A percentile compares a stretch with the other conserved stretches of the same genome.
Conservation (phyloP, 2,888 invertebrate genomes). For the Meghimatium bilineatum region DNA sequence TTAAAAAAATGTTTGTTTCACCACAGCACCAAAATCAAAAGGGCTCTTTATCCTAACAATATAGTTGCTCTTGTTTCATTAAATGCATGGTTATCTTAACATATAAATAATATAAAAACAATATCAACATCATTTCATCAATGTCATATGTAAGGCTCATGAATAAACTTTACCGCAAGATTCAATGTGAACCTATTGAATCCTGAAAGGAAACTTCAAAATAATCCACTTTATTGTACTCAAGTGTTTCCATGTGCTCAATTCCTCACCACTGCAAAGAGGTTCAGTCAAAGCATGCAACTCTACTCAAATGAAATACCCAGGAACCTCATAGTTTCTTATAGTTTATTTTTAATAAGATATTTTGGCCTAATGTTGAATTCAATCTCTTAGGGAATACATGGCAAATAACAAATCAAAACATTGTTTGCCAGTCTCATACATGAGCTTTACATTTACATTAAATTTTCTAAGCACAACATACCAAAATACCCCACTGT, state of each 20-base stretch:
- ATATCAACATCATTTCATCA: not conserved
- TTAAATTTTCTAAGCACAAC: conserved; percentile 7
- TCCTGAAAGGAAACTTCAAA: not conserved
- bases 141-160: not conserved
- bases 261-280: too few relatives aligned
- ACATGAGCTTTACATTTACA: not conserved
- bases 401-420: too few relatives aligned
- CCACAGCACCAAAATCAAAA: conserved; percentile 53
- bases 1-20: conserved; percentile 47
- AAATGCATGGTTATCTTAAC: conserved; percentile 45
- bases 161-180: not conserved
- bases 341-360: too few relatives aligned
- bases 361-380: too few relatives aligned
- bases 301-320: too few relatives aligned
- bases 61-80: conserved; percentile 52
- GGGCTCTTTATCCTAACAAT: conserved; percentile 49
- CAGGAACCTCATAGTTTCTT: too few relatives aligned
- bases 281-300: too few relatives aligned
- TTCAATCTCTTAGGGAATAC: too few relatives aligned
- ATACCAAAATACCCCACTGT: not conserved
- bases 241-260: too few relatives aligned
- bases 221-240: too few relatives aligned
- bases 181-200: not conserved
- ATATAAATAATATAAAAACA: not conserved
- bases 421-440: not conserved